A percentile compares a stretch with the other conserved stretches of the same genome.
Conservation (phyloP, 2,113 vertebrate genomes). For the Talpa occidentalis region DNA sequence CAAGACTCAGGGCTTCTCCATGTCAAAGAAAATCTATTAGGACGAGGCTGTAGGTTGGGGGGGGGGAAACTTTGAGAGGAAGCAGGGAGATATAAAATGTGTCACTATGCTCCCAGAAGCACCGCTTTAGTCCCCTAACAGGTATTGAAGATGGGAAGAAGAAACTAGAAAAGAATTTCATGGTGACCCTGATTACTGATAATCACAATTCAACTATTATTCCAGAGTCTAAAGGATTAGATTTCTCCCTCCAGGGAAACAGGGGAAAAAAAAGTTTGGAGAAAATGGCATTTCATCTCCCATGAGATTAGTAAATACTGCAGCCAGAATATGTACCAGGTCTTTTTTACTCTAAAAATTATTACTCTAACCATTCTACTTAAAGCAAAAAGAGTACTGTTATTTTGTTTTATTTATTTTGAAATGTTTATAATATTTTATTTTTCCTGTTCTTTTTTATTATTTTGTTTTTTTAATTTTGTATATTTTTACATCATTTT, state of each 20-base stretch:
- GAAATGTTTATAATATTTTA: too few species aligned
- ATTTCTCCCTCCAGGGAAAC: neutral
- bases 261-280: neutral
- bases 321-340: neutral
- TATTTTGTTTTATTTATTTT: neutral
- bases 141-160: neutral
- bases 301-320: neutral
- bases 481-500: too few species aligned
- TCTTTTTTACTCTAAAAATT: neutral
- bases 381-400: neutral
- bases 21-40: neutral
- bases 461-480: too few species aligned
- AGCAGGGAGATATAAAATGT: neutral
- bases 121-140: neutral
- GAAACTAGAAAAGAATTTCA: neutral
- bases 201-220: neutral
- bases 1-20: neutral
- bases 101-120: neutral
- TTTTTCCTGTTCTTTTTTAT: too few species aligned
- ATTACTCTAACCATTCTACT: neutral
- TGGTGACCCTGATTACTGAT: neutral
- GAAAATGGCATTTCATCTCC: neutral
- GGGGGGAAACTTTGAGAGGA: neutral
- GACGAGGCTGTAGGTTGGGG: neutral
- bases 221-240: neutral